These are phyloP conservation scores for Myotis davidii DNA, from an alignment of 2,113 vertebrate genomes.

Conservation along the genomic window DNA sequence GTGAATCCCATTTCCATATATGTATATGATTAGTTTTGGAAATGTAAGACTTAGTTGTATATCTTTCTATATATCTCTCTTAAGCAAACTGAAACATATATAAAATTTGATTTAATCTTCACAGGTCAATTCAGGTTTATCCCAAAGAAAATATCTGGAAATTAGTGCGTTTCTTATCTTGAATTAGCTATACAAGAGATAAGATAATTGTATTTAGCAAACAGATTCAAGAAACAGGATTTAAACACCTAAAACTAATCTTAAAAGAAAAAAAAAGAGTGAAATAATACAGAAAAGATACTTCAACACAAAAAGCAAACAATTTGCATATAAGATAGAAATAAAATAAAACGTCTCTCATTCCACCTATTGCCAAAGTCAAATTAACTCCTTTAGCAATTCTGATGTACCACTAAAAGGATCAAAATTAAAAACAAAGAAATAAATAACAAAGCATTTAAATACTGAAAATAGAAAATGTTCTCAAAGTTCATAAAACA, in stretches of 20 bases:
- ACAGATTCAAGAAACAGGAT: neutral
- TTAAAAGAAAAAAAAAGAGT: neutral
- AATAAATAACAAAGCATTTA: neutral
- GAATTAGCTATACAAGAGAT: conserved; percentile 12
- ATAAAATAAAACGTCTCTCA: neutral
- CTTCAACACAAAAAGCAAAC: neutral
- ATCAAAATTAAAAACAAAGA: neutral
- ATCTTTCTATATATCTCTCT: neutral
- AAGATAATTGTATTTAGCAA: conserved; percentile 12
- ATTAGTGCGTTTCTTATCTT: conserved; percentile 44
- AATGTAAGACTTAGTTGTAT: neutral
- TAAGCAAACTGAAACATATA: neutral
- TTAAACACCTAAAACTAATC: neutral
- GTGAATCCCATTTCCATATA: neutral
- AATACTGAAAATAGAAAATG: neutral
- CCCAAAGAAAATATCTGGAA: neutral
- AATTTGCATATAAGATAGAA: neutral
- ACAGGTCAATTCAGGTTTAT: neutral
- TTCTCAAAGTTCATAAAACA: neutral
- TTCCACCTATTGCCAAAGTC: neutral
- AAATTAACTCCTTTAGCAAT: neutral
- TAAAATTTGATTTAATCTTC: neutral
- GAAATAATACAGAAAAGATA: neutral
- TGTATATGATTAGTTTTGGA: neutral
- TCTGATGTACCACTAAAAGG: neutral